Percentiles rank a stretch among this genome's conserved stretches.
phyloP scores from a whole-genome alignment of 2,113 vertebrate species.

The Diglossa brunneiventris region DNA sequence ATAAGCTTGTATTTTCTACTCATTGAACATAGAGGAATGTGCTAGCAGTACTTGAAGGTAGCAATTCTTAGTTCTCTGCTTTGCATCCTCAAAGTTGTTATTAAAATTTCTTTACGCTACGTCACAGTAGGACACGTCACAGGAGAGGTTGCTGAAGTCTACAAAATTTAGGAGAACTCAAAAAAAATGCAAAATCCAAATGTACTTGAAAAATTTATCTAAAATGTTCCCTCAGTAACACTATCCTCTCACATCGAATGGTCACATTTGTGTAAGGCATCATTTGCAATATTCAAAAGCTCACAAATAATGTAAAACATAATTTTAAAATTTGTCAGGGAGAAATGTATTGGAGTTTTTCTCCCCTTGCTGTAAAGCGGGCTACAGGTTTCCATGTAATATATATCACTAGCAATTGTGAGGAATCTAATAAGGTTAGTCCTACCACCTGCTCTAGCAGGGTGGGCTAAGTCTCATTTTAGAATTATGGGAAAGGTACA shows the following conservation, averaged over 20 bases:
- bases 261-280: background rate
- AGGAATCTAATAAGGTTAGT: background rate
- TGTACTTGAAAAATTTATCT: background rate
- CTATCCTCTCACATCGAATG: accelerated
- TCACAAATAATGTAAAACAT: background rate
- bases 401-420: background rate
- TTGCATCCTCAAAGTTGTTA: background rate
- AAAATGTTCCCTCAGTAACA: background rate
- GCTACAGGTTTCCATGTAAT: background rate
- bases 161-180: background rate
- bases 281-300: background rate
- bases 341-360: background rate
- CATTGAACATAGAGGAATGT: background rate
- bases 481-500: background rate
- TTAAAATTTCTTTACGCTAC: background rate
- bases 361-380: background rate
- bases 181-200: background rate
- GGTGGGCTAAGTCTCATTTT: background rate
- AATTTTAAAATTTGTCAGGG: background rate
- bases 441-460: background rate
- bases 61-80: background rate
- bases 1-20: background rate
- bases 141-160: background rate
- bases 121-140: background rate
- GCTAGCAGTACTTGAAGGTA: background rate